phyloP scores from a whole-genome alignment of 53 echinoderm and acorn worm genomes.

The Glandiceps talaboti region DNA sequence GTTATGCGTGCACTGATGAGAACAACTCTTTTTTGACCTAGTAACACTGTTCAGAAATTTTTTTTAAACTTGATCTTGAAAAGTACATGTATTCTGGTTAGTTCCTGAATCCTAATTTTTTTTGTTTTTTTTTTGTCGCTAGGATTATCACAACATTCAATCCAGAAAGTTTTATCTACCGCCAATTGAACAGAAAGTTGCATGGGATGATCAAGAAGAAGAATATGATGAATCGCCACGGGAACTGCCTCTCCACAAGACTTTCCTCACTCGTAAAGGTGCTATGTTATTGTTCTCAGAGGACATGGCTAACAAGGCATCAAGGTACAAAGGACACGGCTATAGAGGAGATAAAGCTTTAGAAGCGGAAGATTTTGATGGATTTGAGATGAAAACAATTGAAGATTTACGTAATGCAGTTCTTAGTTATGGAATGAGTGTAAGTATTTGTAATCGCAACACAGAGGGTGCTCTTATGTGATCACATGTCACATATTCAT shows the following conservation, averaged over 20 bases:
- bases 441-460: background rate
- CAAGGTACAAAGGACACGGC: slow-evolving; percentile 11
- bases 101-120: too few relatives aligned
- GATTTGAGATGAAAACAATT: slow-evolving; percentile 53
- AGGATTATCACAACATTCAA: slow-evolving; percentile 94
- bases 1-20: too few relatives aligned
- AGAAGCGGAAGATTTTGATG: slow-evolving; percentile 75
- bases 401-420: slow-evolving; percentile 86
- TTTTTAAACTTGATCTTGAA: too few relatives aligned
- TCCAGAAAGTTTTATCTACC: slow-evolving; percentile 64
- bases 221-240: slow-evolving; percentile 27
- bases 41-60: too few relatives aligned
- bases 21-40: too few relatives aligned
- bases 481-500: too few relatives aligned
- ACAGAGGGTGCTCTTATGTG: too few relatives aligned
- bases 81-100: too few relatives aligned
- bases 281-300: slow-evolving; percentile 88
- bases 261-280: slow-evolving; percentile 91
- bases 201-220: background rate
- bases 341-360: slow-evolving; percentile 30
- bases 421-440: slow-evolving; percentile 58
- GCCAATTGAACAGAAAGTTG: slow-evolving; percentile 69
- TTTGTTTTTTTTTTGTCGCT: background rate
- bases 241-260: slow-evolving; percentile 72
- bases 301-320: slow-evolving; percentile 56